Base-by-base conservation (phyloP, 2,888 invertebrate genomes). In the Anarsia innoxiella region DNA sequence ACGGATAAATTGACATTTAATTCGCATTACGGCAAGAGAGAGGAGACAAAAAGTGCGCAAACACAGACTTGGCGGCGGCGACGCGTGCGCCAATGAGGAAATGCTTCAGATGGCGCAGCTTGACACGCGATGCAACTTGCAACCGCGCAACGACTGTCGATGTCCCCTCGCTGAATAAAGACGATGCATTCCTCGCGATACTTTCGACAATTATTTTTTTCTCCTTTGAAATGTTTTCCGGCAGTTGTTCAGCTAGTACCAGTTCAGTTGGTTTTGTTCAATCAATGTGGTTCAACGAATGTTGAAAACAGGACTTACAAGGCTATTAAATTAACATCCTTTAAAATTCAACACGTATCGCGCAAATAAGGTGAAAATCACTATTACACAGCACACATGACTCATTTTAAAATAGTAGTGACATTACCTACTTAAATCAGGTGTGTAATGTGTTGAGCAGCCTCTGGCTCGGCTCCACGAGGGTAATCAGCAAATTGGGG, bases 81-180 rank as follows among this genome's bases (percentile, higher is more conserved):
- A 58, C 68, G 64, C 66, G 63, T 64, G 70, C 66, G 59, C 52
- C 60, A 56, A 61, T 67, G 62, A 69, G 71, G 73, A 73, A 73
- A 73, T 73, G 59, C 71, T 53, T 55, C 46, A 59, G 58, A 68
- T 70, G 57, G 57, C 59, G 54, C 50, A 39, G 51, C n/a, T 51
- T 54, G 55, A 58, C 63, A 53, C 48, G 52, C 52, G 45, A 39
- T 23, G 31, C 31, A 34, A 12, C 28, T 25, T 33, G n/a, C 14
- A 38, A 29, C 30, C 28, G 13, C 27, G 34, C 12, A 23, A 27
- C n/a, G 16, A 23, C 31, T 31, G 12, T 38, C n/a, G 15, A n/a
- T n/a, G n/a, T n/a, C n/a, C n/a, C 12, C 12, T 25, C 13, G 37
- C 33, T 27, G 23, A n/a, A 28, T 35, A 19, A 31, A n/a, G n/a